Evolutionary conservation across 2,797 vertebrate species (phyloP), one percentile per base, ranked within the genome.

Genomic region (Neoniphon sammara): DNA sequence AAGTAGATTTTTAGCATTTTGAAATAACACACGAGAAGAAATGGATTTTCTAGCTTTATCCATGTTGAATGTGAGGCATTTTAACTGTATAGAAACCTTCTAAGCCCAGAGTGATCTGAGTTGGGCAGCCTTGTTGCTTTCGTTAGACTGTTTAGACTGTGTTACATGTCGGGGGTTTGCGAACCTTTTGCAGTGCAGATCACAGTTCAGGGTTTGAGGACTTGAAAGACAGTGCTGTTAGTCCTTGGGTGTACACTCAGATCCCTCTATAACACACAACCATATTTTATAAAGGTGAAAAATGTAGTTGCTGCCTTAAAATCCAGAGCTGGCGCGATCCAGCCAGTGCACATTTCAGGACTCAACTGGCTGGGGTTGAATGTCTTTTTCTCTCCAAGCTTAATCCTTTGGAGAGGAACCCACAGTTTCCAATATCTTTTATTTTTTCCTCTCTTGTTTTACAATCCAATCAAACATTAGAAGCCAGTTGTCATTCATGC

Each of bases 281-380:
- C 80, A 86, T 88, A 84, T 87, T 86, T 86, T 85, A 61, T 85
- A 77, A 87, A 76, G 78, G 63, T 85, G 85, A 82, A 85, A 75
- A 78, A 68, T 80, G 81, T 87, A 91, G 89, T 87, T 63, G 81
- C 88, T 93, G 93, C 91, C 91, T 93, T 93, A 93, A 91, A 79
- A 76, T 83, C 60, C 46, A 15, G 53, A 42, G 75, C 87, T 81
- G 83, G 85, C 80, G 81, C 87, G 80, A 87, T 87, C 64, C 62
- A 5, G 63, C 71, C 78, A 61, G 77, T 61, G 63, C 64, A 58
- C 77, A 66, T 80, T 86, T 90, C 74, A 73, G 66, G 27, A 20
- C 73, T 79, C 67, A 23, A 49, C 83, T 65, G 61, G 68, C 46
- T 61, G 67, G 55, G 44, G 70, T 73, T n/a, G 21, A 79, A 66